These are phyloP conservation scores for Camptogramma bilineatum DNA, from an alignment of 2,888 invertebrate genomes.

Conservation along the genomic window DNA sequence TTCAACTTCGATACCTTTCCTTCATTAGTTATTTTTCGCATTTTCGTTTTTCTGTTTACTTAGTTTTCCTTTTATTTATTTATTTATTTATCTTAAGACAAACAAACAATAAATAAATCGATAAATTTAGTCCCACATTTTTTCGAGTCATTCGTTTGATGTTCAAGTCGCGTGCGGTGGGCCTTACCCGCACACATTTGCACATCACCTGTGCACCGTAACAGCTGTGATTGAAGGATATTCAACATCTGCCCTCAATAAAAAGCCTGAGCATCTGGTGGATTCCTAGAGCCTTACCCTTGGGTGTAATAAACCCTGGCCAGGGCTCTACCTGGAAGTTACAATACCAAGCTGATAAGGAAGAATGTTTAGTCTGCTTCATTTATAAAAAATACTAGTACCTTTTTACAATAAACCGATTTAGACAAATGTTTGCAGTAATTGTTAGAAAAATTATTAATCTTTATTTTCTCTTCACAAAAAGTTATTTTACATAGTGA, in stretches of 20 bases:
- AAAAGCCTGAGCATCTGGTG: background rate
- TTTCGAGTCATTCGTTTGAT: background rate
- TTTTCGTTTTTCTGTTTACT: background rate
- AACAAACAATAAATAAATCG: too few species aligned
- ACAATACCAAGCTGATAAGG: background rate
- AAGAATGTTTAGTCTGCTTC: background rate
- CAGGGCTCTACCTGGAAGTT: background rate
- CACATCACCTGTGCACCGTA: slow-evolving; percentile 3
- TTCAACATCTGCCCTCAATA: background rate
- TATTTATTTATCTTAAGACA: too few species aligned
- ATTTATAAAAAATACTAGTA: background rate
- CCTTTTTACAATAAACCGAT: background rate
- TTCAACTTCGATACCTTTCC: too few species aligned
- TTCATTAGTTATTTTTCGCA: too few species aligned
- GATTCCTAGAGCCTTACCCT: background rate
- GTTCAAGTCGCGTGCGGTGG: background rate
- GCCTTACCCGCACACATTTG: slow-evolving; percentile 1
- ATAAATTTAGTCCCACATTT: too few species aligned
- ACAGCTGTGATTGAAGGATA: slow-evolving; percentile 6
- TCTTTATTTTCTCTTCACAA: background rate
- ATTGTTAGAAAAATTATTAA: background rate
- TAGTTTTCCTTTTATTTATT: too few species aligned
- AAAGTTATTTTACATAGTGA: too few species aligned
- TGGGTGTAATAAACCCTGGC: background rate
- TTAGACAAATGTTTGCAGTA: background rate